Conservation (phyloP, 2,113 vertebrate species). For the Phyllostomus discolor region DNA sequence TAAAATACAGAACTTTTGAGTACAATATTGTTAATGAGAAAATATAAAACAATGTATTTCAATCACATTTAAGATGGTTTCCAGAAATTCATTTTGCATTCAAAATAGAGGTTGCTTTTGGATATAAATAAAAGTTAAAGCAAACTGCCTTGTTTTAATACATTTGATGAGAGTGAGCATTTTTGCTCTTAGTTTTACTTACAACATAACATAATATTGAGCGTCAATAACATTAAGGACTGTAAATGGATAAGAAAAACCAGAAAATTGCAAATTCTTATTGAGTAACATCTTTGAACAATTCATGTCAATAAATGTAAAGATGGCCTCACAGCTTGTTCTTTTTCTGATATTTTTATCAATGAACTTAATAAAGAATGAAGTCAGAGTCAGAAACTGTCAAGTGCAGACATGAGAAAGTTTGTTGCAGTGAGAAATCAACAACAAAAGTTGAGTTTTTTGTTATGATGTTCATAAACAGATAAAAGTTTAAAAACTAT, state of each 20-base stretch:
- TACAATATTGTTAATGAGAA: neutral
- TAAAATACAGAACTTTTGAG: neutral
- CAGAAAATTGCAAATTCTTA: conserved; percentile 15
- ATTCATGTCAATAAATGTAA: neutral
- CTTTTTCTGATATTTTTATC: neutral
- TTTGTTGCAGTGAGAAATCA: neutral
- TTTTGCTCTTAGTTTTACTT: neutral
- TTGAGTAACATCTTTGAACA: neutral
- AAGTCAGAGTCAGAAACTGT: neutral
- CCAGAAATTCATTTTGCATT: neutral
- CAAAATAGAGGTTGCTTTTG: neutral
- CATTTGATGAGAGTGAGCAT: neutral
- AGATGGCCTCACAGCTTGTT: neutral
- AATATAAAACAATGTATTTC: neutral
- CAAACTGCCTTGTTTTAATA: neutral
- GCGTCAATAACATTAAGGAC: neutral
- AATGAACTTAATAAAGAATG: conserved; percentile 4
- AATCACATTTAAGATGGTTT: neutral
- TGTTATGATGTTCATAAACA: neutral
- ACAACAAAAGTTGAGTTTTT: neutral
- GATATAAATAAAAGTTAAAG: neutral
- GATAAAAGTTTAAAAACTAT: neutral
- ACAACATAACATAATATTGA: neutral
- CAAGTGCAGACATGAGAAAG: neutral
- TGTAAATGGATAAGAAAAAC: neutral